Conservation (phyloP, 2,888 invertebrate genomes). For the Diplazon laetatorius region DNA sequence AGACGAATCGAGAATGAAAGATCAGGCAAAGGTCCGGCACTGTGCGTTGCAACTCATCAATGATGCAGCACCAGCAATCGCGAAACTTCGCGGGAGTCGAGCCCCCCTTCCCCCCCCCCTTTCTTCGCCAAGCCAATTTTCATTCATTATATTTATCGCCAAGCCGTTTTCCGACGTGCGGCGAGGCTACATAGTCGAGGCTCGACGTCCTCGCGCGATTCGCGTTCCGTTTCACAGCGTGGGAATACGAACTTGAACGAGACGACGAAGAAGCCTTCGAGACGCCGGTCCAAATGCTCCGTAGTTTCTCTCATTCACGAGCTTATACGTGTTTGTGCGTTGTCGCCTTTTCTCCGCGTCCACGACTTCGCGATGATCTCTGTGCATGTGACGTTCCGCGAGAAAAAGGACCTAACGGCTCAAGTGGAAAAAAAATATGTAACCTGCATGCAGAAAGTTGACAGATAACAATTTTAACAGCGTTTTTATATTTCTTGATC, state of each 20-base stretch:
- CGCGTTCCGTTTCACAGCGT: conserved; percentile 65
- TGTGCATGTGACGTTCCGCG: conserved; percentile 34
- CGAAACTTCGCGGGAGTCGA: conserved; percentile 57
- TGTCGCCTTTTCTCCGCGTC: conserved; percentile 22
- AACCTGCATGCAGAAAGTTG: no score
- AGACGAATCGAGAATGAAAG: conserved; percentile 54
- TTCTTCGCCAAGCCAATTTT: conserved; percentile 72
- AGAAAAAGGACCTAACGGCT: no score
- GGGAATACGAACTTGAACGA: conserved; percentile 65
- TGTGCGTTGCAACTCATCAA: conserved; percentile 20
- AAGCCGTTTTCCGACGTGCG: conserved; percentile 61
- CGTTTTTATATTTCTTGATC: no score
- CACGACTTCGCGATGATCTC: conserved; percentile 26
- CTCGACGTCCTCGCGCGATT: conserved; percentile 35
- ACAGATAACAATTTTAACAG: no score
- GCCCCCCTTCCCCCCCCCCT: no score
- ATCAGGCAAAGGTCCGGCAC: not conserved
- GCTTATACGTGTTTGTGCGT: conserved; percentile 51
- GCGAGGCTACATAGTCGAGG: not conserved
- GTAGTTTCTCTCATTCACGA: conserved; percentile 24
- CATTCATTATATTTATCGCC: conserved; percentile 74
- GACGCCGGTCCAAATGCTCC: conserved; percentile 32
- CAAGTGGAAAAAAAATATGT: no score
- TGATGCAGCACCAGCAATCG: not conserved
- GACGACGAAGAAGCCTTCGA: conserved; percentile 54